phyloP scores from a whole-genome alignment of 2,113 vertebrate genomes.

The Protobothrops mucrosquamatus region DNA sequence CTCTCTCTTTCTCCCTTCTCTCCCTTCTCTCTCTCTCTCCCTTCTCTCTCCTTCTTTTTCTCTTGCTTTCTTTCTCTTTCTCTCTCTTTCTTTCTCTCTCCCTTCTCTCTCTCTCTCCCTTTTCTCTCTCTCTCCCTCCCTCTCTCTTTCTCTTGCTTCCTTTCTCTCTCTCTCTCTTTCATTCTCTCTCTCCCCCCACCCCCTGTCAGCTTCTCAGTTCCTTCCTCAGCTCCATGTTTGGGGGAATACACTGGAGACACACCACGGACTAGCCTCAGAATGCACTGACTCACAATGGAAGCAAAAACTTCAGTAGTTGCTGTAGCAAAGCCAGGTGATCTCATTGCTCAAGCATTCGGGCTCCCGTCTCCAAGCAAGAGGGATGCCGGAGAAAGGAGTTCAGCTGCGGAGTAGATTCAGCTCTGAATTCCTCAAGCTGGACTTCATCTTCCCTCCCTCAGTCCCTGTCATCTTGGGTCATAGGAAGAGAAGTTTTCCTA shows the following conservation, averaged over 20 bases:
- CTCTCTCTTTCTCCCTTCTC: too few species aligned
- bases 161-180: too few species aligned
- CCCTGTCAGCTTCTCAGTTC: not conserved
- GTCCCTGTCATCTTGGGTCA: not conserved
- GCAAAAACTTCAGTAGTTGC: constrained; percentile 47
- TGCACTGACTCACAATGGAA: constrained; percentile 45
- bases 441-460: not conserved
- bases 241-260: constrained; percentile 2
- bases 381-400: constrained; percentile 59
- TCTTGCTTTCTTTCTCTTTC: rapidly evolving
- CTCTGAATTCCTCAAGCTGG: constrained; percentile 43
- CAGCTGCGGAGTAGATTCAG: constrained; percentile 64
- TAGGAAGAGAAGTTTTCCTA: not conserved
- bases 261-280: constrained; percentile 25
- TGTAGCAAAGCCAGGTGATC: constrained; percentile 40
- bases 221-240: constrained; percentile 2
- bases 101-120: rapidly evolving
- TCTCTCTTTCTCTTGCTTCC: too few species aligned
- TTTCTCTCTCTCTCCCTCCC: too few species aligned
- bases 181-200: not conserved
- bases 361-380: constrained; percentile 57
- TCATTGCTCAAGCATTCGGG: constrained; percentile 64
- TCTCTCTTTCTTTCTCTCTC: too few species aligned
- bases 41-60: too few species aligned
- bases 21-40: too few species aligned